Evolutionary conservation across 2,797 vertebrate species (phyloP).

Genomic region (Chloroceryle amazona): DNA sequence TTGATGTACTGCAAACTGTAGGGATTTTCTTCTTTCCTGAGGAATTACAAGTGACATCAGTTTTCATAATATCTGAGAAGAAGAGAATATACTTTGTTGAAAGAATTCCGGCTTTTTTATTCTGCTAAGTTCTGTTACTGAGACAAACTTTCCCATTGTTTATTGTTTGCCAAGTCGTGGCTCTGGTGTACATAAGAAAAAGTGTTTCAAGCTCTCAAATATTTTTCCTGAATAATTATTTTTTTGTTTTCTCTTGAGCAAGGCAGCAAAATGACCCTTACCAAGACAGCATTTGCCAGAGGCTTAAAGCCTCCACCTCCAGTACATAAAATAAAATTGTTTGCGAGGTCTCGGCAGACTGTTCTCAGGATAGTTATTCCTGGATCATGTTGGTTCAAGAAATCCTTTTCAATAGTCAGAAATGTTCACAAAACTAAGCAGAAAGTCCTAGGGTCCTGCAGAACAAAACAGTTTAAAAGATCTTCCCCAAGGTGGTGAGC

Average conservation of each 20-base stretch:
- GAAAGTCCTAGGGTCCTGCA: background rate
- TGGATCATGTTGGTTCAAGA: background rate
- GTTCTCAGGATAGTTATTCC: background rate
- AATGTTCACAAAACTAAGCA: background rate
- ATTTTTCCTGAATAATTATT: conserved; percentile 53
- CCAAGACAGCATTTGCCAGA: background rate
- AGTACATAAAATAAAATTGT: background rate
- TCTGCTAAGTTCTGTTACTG: conserved; percentile 65
- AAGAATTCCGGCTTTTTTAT: conserved; percentile 66
- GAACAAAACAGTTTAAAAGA: background rate
- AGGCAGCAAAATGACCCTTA: background rate
- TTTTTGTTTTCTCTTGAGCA: conserved; percentile 21
- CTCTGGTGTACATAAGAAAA: conserved; percentile 18
- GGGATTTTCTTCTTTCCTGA: conserved; percentile 61
- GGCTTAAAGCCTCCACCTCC: background rate
- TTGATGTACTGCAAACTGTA: conserved; percentile 73
- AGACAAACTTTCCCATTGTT: conserved; percentile 79
- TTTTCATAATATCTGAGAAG: conserved; percentile 76
- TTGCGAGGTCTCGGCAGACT: background rate
- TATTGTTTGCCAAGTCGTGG: conserved; percentile 70
- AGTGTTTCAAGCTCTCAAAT: conserved; percentile 26
- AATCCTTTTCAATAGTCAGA: background rate
- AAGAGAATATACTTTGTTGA: conserved; percentile 76
- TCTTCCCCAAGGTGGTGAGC: background rate
- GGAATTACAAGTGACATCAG: conserved; percentile 83